A percentile compares a stretch with the other conserved stretches of the same genome.
Conservation (phyloP, 2,888 invertebrate genomes). For the Sminthurides aquaticus region DNA sequence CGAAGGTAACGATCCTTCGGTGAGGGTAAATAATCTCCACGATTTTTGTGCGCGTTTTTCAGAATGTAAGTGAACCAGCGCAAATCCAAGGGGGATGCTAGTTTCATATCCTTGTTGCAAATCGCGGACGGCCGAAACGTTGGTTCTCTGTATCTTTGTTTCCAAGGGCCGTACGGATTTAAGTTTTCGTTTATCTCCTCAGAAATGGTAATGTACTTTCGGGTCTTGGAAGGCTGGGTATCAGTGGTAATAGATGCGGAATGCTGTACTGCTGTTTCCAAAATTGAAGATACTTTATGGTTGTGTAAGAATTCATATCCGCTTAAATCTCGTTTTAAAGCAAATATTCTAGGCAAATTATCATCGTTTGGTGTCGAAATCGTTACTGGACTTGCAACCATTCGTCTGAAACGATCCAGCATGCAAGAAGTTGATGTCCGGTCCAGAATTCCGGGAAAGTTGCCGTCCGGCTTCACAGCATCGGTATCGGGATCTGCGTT, state of each 20-base stretch:
- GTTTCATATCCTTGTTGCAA: slow-evolving; percentile 30
- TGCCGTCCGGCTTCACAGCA: not conserved
- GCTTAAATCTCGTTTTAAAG: slow-evolving; percentile 32
- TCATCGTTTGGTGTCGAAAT: not conserved
- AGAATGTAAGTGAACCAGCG: slow-evolving; percentile 38
- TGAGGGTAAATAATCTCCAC: slow-evolving; percentile 25
- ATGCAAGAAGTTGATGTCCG: slow-evolving; percentile 22
- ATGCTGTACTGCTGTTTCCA: slow-evolving; percentile 25
- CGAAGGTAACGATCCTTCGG: slow-evolving; percentile 21
- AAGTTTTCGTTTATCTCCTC: slow-evolving; percentile 24
- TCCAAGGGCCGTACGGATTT: slow-evolving; percentile 37
- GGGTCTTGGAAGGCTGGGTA: slow-evolving; percentile 22
- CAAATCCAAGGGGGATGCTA: slow-evolving; percentile 30
- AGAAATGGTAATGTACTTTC: slow-evolving; percentile 34
- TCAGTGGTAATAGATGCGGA: slow-evolving; percentile 28
- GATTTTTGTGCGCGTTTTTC: slow-evolving; percentile 21
- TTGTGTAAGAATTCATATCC: slow-evolving; percentile 33
- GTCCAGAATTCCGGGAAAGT: slow-evolving; percentile 25
- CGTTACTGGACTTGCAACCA: slow-evolving; percentile 12
- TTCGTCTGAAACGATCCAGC: not conserved
- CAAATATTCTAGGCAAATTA: slow-evolving; percentile 29
- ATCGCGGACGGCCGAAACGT: slow-evolving; percentile 4
- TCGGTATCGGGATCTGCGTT: slow-evolving; percentile 6
- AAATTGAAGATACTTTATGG: slow-evolving; percentile 21
- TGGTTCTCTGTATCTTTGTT: slow-evolving; percentile 35